Evolutionary conservation across 2,888 invertebrate genomes (phyloP).

Genomic region (Lithophane socia): DNA sequence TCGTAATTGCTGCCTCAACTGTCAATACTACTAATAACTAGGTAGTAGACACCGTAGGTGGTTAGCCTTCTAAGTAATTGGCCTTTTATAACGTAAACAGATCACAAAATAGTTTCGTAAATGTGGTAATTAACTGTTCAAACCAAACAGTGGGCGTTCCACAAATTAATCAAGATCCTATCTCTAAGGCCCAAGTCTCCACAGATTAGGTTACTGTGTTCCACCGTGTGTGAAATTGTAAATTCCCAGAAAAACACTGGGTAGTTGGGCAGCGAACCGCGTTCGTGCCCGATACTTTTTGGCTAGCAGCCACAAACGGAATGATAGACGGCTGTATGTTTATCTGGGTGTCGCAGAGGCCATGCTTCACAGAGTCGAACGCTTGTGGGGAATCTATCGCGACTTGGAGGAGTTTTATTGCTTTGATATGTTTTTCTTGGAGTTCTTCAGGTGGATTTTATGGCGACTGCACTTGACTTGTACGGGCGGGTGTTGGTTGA

Average conservation of each 20-base stretch:
- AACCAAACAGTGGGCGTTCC: slow-evolving; percentile 12
- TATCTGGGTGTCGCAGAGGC: slow-evolving; percentile 42
- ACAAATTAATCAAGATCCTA: slow-evolving; percentile 58
- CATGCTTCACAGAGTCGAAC: slow-evolving; percentile 46
- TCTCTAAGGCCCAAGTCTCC: slow-evolving; percentile 35
- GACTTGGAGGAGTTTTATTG: slow-evolving; percentile 26
- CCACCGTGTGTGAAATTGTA: slow-evolving; percentile 59
- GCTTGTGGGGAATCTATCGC: slow-evolving; percentile 43
- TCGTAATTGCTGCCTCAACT: no score
- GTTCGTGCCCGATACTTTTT: slow-evolving; percentile 48
- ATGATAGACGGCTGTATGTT: slow-evolving; percentile 53
- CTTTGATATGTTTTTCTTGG: background rate
- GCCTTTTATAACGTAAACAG: background rate
- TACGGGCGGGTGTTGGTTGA: background rate
- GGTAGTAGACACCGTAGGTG: no score
- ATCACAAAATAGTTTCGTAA: slow-evolving; percentile 12
- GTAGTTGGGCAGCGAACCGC: slow-evolving; percentile 18
- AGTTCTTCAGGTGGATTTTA: slow-evolving; percentile 31
- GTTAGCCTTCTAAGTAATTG: background rate
- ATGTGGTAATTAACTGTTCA: slow-evolving; percentile 34
- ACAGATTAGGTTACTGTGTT: slow-evolving; percentile 42
- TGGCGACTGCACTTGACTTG: background rate
- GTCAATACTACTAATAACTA: no score
- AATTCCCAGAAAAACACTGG: slow-evolving; percentile 55
- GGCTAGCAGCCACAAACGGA: slow-evolving; percentile 51